Conservation (phyloP, 1,140 invertebrate species). For the Drosophila murphyi region DNA sequence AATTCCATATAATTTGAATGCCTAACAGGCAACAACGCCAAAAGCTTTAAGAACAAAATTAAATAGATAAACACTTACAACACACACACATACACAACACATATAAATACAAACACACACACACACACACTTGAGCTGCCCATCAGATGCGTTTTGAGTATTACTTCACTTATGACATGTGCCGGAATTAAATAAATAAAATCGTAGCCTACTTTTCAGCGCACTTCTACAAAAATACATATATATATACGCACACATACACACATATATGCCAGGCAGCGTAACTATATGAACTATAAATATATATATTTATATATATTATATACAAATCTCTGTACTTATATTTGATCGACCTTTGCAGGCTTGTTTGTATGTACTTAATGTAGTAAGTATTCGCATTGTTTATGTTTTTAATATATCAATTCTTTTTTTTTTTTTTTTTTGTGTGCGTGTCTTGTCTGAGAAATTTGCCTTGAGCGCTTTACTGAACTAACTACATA, state of each 20-base stretch:
- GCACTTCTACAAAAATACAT: slow-evolving; percentile 22
- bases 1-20: slow-evolving; percentile 9
- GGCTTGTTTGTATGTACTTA: slow-evolving; percentile 77
- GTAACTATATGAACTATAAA: slow-evolving; percentile 33
- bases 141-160: slow-evolving; percentile 24
- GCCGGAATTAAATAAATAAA: slow-evolving; percentile 48
- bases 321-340: slow-evolving; percentile 28
- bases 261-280: slow-evolving; percentile 36
- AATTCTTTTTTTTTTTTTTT: neutral
- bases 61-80: slow-evolving; percentile 28
- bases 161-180: slow-evolving; percentile 48
- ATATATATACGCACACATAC: slow-evolving; percentile 24
- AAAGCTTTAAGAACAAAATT: slow-evolving; percentile 44
- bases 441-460: slow-evolving; percentile 23
- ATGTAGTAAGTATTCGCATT: slow-evolving; percentile 82
- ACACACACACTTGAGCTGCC: slow-evolving; percentile 15
- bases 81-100: slow-evolving; percentile 12
- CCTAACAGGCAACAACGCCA: slow-evolving; percentile 15
- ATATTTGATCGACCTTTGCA: slow-evolving; percentile 72
- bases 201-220: slow-evolving; percentile 15
- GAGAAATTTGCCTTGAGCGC: slow-evolving; percentile 20
- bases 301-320: slow-evolving; percentile 29
- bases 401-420: slow-evolving; percentile 45
- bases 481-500: slow-evolving; percentile 53
- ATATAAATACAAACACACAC: slow-evolving; percentile 9